Evolutionary conservation across 2,888 invertebrate genomes (phyloP), one percentile per base, ranked within the genome.

Genomic region (Callosobruchus maculatus): DNA sequence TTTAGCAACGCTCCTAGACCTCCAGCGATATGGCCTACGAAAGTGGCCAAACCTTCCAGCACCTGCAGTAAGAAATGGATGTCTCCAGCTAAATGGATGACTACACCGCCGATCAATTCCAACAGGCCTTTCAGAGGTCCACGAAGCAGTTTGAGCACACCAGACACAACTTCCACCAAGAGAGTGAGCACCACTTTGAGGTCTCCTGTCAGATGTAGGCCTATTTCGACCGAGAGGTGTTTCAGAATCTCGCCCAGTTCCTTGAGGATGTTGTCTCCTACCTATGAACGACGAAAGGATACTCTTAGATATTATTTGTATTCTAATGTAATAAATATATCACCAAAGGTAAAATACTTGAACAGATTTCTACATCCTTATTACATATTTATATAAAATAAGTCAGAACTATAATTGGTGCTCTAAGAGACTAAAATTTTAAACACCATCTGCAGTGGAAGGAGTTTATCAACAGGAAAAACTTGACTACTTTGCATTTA

Each of bases 1-100:
- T 72, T 72, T 21, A 80, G 70, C 20, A 81, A 68, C 69, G 73
- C 76, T 5, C 22, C 69, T 9, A 80, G 21, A n/a, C 80, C 80
- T 18, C 79, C 80, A n/a, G 31, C 13, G 22, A 78, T 76, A 20
- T 69, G 21, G 18, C 70, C 72, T 5, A 78, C 7, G 18, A 80
- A 22, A 21, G 68, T 13, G 21, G n/a, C 76, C 2, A 81, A 21
- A 9, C 79, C 80, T 20, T 73, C 71, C 0, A 79, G 66, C 7
- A 80, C 77, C 21, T 31, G 70, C 9, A 73, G 68, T 0, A 80
- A 67, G 75, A 75, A 76, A 0, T 68, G 0, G n/a, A 80, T 68
- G 22, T 78, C 80, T 3, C 78, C 78, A n/a, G 70, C 20, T 13
- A 80, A 0, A 3, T 20, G 9, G 5, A 77, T 75, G 20, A 73